phyloP scores from a whole-genome alignment of 2,113 vertebrate genomes.

The Zosterops hypoxanthus region DNA sequence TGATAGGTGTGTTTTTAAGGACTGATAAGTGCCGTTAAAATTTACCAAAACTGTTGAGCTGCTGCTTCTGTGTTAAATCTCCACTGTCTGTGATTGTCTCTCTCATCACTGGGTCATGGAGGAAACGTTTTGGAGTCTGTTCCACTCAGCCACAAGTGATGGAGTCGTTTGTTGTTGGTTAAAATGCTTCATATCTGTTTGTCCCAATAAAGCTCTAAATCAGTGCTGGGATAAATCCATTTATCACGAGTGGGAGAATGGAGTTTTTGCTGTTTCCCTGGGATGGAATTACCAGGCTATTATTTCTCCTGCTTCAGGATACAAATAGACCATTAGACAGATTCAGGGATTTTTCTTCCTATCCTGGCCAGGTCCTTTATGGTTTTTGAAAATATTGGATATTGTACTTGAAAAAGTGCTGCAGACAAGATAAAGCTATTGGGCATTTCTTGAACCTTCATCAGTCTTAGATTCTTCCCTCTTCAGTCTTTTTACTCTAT shows the following conservation, averaged over 20 bases:
- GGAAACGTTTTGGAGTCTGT: neutral
- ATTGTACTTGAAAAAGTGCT: neutral
- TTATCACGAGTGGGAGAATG: slow-evolving; percentile 14
- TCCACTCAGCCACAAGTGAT: slow-evolving; percentile 16
- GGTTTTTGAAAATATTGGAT: neutral
- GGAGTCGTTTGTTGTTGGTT: neutral
- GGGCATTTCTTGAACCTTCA: neutral
- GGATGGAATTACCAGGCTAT: slow-evolving; percentile 34
- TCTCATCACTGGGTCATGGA: neutral
- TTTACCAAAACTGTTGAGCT: neutral
- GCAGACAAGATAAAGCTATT: neutral
- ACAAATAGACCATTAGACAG: slow-evolving; percentile 15
- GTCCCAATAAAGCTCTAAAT: neutral
- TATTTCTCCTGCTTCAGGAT: slow-evolving; percentile 8
- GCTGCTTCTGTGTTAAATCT: neutral
- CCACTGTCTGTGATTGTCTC: neutral
- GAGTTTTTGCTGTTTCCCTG: slow-evolving; percentile 6
- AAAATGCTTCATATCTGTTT: slow-evolving; percentile 5
- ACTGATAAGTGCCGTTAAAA: neutral
- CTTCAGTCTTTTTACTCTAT: neutral
- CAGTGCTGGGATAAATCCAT: slow-evolving; percentile 19
- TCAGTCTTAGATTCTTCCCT: neutral
- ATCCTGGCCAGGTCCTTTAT: neutral
- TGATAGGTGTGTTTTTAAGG: neutral
- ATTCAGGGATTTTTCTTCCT: slow-evolving; percentile 11